Conservation (phyloP, 2,113 vertebrate species). For the Callipepla squamata region DNA sequence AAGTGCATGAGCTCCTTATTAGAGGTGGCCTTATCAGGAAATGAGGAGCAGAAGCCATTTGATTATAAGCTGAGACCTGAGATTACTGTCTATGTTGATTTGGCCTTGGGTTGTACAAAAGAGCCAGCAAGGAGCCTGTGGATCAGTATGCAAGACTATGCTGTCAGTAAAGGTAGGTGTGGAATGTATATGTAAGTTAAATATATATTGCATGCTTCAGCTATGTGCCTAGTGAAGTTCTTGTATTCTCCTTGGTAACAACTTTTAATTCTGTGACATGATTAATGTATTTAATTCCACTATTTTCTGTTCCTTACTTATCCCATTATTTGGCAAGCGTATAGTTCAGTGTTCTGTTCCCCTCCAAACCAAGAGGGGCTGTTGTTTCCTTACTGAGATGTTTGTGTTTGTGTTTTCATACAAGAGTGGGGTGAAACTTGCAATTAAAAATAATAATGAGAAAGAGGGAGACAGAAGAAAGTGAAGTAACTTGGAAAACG, state of each 20-base stretch:
- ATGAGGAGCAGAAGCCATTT: conserved; percentile 97
- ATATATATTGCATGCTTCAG: not conserved
- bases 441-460: not conserved
- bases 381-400: not conserved
- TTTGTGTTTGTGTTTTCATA: not conserved
- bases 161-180: conserved; percentile 92
- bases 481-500: not conserved
- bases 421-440: not conserved
- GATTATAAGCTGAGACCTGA: conserved; percentile 90
- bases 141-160: conserved; percentile 97
- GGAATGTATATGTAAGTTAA: not conserved
- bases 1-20: conserved; percentile 91
- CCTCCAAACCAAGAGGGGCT: not conserved
- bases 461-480: not conserved
- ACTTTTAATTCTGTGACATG: not conserved
- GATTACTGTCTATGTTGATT: conserved; percentile 86
- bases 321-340: not conserved
- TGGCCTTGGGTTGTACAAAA: conserved; percentile 93
- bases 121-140: conserved; percentile 94
- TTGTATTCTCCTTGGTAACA: rapidly evolving
- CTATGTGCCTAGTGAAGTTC: not conserved
- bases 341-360: not conserved
- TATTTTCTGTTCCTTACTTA: not conserved
- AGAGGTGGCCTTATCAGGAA: conserved; percentile 93
- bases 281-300: not conserved